These are phyloP conservation scores for Polypedilum vanderplanki DNA, from an alignment of 1,140 invertebrate species.

Conservation along the genomic window DNA sequence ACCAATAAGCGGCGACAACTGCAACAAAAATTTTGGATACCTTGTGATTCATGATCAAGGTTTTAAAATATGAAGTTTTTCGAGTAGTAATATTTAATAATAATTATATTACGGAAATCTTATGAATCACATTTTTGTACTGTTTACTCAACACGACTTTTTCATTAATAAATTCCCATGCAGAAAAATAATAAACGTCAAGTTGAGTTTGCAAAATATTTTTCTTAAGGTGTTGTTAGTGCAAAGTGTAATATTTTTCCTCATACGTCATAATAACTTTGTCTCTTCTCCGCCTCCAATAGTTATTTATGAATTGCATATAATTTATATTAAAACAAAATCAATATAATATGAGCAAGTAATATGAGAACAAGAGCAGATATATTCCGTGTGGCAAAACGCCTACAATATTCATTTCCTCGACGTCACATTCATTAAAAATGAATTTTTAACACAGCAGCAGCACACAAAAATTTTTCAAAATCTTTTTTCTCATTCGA, in stretches of 20 bases:
- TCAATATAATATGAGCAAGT: neutral
- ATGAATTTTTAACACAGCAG: neutral
- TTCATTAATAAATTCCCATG: neutral
- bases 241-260: neutral
- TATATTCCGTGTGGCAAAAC: constrained; percentile 3
- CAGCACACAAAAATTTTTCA: neutral
- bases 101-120: constrained; percentile 5
- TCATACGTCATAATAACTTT: neutral
- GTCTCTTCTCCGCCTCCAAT: no score
- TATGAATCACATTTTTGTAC: neutral
- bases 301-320: no score
- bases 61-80: no score
- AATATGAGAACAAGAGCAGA: neutral
- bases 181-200: no score
- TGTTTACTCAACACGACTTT: neutral
- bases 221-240: no score
- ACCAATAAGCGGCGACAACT: no score
- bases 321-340: neutral
- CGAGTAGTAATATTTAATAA: neutral
- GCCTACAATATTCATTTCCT: neutral
- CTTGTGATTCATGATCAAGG: neutral
- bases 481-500: no score
- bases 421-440: constrained; percentile 18
- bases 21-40: neutral
- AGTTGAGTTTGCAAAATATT: no score